These are phyloP conservation scores for Microctonus aethiopoides DNA, from an alignment of 2,888 invertebrate species.

Conservation along the genomic window DNA sequence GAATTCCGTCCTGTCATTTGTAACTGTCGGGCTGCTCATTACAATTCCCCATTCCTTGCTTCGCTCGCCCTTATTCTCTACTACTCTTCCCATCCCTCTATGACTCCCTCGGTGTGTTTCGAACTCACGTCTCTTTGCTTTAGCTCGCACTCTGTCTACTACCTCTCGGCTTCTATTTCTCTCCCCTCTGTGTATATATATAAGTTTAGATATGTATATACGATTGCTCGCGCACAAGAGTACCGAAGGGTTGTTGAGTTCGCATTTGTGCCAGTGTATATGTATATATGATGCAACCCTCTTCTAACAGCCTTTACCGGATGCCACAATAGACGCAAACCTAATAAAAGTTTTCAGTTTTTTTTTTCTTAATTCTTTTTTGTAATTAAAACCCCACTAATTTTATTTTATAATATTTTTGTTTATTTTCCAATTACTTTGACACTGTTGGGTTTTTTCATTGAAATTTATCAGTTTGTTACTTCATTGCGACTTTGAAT, in stretches of 20 bases:
- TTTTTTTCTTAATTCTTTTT: constrained; percentile 2
- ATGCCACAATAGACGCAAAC: constrained; percentile 33
- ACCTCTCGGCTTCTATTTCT: constrained; percentile 34
- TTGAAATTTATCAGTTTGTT: not conserved
- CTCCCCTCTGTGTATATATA: constrained; percentile 34
- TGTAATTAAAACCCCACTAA: not conserved
- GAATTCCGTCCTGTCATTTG: constrained; percentile 68
- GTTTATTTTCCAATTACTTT: not conserved
- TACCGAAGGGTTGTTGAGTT: constrained; percentile 44
- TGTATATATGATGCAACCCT: constrained; percentile 32
- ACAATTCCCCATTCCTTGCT: constrained; percentile 67
- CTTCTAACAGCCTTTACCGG: constrained; percentile 18
- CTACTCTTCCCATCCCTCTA: constrained; percentile 18
- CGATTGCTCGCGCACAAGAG: constrained; percentile 27
- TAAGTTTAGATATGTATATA: not conserved
- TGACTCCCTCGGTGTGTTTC: constrained; percentile 23
- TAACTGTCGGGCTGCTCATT: constrained; percentile 68
- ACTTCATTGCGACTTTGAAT: no score
- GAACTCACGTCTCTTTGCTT: constrained; percentile 45
- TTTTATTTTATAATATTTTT: not conserved
- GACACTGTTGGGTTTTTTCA: not conserved
- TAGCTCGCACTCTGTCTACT: constrained; percentile 39
- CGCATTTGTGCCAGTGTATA: constrained; percentile 32
- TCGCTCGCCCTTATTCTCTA: constrained; percentile 41
- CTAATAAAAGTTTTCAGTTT: constrained; percentile 31